Percentiles rank a stretch among this genome's conserved stretches.
phyloP scores from a whole-genome alignment of 35 echinoderm and acorn worm genomes.

The Apostichopus californicus region DNA sequence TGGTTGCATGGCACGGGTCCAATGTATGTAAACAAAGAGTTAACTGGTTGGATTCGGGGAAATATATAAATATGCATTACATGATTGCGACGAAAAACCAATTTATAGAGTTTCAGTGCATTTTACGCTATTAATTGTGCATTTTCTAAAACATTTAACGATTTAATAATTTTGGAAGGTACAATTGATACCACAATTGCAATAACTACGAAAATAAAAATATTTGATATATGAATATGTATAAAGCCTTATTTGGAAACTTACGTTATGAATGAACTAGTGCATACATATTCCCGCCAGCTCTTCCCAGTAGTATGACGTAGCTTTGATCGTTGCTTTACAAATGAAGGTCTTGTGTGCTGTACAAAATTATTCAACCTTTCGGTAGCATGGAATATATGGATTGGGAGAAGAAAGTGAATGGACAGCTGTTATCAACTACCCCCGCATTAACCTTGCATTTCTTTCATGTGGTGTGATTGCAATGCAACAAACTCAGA shows the following conservation, averaged over 20 bases:
- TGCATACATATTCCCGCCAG: not conserved
- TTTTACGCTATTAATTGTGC: too few relatives aligned
- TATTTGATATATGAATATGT: not conserved
- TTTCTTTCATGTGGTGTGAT: too few relatives aligned
- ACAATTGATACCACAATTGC: not conserved
- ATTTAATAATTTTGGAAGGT: not conserved
- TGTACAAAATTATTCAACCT: too few relatives aligned
- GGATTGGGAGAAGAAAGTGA: too few relatives aligned
- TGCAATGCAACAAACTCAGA: too few relatives aligned
- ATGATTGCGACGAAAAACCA: not conserved
- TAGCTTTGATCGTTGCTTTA: not conserved
- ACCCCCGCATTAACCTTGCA: too few relatives aligned
- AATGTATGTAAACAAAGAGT: conserved; percentile 32
- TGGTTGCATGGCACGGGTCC: conserved; percentile 1
- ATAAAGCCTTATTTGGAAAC: conserved; percentile 22
- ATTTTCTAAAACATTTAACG: not conserved
- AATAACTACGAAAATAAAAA: not conserved
- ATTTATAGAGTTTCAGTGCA: not conserved
- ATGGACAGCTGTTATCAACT: too few relatives aligned
- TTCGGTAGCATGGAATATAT: too few relatives aligned
- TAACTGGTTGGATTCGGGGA: not conserved
- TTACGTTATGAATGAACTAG: conserved; percentile 12
- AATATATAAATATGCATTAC: conserved; percentile 20
- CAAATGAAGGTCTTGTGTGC: too few relatives aligned
- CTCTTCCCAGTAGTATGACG: not conserved